Evolutionary conservation across 2,797 vertebrate genomes (phyloP), one percentile per base, ranked within the genome.

Genomic region (Karalla daura): DNA sequence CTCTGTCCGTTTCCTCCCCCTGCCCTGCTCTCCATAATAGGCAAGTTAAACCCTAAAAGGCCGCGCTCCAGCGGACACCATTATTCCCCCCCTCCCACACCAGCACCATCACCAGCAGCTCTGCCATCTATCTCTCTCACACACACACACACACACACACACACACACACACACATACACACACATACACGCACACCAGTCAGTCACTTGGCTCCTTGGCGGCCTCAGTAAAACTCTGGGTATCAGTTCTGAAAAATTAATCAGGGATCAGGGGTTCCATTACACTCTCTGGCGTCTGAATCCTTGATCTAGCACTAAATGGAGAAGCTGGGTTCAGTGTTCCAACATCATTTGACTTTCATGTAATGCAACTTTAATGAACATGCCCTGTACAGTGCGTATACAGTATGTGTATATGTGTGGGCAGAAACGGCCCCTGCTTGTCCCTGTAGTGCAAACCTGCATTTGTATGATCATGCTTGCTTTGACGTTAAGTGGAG

Each of bases 341-440:
- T 94, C 94, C 95, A 94, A 96, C 94, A 96, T 95, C 92, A 95
- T 96, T 96, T 95, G 95, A 95, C 94, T 96, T 96, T 95, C 94
- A 95, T 75, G 64, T 91, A 87, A 94, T 97, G 78, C 95, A 98
- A 96, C 91, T 96, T 97, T 97, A 89, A 98, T 88, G 84, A 56
- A 1, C 6, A 44, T 4, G 12, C 52, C 46, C 40, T 81, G 77
- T 76, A 67, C 49, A 28, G 67, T 55, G 71, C 13, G 58, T 50
- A 8, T 77, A 49, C 35, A 28, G 50, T 62, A n/a, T 21, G 55
- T 55, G 30, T 75, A 28, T 63, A 33, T 13, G 44, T 23, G 49
- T 54, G 63, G 74, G 59, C 59, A 46, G 51, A 30, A 37, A n/a
- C n/a, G 45, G 66, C 33, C 67, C 44, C 74, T 41, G 15, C 49